A percentile compares a stretch with the other conserved stretches of the same genome.
Evolutionary conservation across 2,113 vertebrate genomes (phyloP).

Genomic region (Pantherophis guttatus): DNA sequence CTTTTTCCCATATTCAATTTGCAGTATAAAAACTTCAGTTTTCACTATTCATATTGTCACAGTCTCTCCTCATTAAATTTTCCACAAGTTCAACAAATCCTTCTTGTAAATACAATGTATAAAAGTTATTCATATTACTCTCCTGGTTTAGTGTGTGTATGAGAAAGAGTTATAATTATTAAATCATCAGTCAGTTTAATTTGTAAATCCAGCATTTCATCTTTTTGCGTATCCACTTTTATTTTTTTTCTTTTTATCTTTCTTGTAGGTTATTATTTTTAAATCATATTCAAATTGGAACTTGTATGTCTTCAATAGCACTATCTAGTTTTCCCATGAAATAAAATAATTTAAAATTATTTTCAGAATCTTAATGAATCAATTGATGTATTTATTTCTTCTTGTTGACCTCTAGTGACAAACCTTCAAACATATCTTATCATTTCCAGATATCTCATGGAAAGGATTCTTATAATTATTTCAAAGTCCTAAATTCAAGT

Average conservation of each 20-base stretch:
- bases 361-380: background rate
- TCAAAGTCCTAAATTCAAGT: background rate
- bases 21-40: background rate
- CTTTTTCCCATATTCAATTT: background rate
- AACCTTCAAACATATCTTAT: background rate
- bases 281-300: background rate
- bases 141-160: background rate
- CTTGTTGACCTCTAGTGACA: background rate
- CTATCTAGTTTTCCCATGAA: background rate
- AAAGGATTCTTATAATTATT: background rate
- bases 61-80: background rate
- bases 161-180: background rate
- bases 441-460: background rate
- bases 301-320: background rate
- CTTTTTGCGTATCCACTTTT: background rate
- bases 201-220: background rate
- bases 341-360: background rate
- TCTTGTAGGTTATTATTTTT: background rate
- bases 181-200: background rate
- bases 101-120: background rate
- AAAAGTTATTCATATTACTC: background rate
- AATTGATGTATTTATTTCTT: background rate
- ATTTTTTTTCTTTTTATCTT: background rate
- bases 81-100: background rate
- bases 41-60: background rate